Base-by-base conservation (phyloP, 2,113 vertebrate species). In the Notothenia coriiceps region DNA sequence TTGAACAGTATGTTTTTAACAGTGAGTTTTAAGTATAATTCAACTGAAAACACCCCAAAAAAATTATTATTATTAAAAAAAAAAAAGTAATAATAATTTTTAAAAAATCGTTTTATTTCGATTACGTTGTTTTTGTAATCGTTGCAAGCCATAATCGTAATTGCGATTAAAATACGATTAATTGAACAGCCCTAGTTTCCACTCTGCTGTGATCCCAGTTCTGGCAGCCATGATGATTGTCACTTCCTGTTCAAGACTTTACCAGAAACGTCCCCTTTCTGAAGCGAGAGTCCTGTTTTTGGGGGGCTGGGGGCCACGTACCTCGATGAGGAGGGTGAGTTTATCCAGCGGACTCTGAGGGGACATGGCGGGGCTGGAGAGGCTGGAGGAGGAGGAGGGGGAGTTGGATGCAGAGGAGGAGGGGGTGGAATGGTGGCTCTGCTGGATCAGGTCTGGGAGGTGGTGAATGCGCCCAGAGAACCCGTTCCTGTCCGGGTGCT, bases 381-480 rank as follows among this genome's bases (percentile, higher is more conserved):
- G 97, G 95, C 96, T 96, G 96, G 97, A 98, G 93, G 97, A 96
- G 93, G 97, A 96, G 96, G 97, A 97, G 92, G 98, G 97, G 96
- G 98, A 98, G 96, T 95, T 97, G 95, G 96, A 84, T 83, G 92
- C 77, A 17, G 92, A 87, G 82, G 93, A 93, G 78, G 93, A 92
- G 63, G 97, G 96, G 95, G 97, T 96, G 95, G 98, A 98, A 96
- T 97, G 98, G 94, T 98, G 97, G 96, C 97, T 99, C 97, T 99
- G 98, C 96, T 99, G 98, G 96, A 99, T 98, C 96, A 99, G 96
- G 96, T 99, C 98, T 92, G 98, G 98, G 96, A 99, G 98, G 95
- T 97, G 97, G 96, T 98, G 98, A 96, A 98, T 97, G 95, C 96
- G 97, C 89, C 97, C 96, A 74, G 96, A 96, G 96, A 98, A 98